A percentile compares a stretch with the other conserved stretches of the same genome.
phyloP scores from a whole-genome alignment of 2,888 invertebrate species.

The Lithophane leautieri region DNA sequence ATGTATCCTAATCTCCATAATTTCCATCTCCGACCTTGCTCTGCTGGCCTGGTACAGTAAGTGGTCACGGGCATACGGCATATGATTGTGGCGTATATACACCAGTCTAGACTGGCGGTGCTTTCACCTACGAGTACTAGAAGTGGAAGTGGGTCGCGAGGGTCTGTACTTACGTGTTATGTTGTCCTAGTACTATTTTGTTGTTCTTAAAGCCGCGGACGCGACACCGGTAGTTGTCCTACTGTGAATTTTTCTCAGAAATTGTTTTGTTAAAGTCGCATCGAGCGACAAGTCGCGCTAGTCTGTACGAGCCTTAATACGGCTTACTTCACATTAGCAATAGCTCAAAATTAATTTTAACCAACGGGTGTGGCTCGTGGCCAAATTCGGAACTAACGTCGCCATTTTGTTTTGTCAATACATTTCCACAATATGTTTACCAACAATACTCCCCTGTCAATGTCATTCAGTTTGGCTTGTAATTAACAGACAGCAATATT shows the following conservation, averaged over 20 bases:
- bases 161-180: slow-evolving; percentile 25
- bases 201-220: neutral
- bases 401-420: neutral
- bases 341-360: neutral
- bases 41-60: slow-evolving; percentile 47
- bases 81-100: slow-evolving; percentile 8
- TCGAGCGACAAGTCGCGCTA: too few species aligned
- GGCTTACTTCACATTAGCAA: neutral
- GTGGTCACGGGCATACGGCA: slow-evolving; percentile 32
- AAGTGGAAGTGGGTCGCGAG: slow-evolving; percentile 49
- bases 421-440: neutral
- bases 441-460: neutral
- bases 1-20: neutral
- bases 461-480: neutral
- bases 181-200: slow-evolving; percentile 35
- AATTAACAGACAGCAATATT: neutral
- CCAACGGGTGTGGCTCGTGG: neutral
- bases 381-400: neutral
- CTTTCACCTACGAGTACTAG: slow-evolving; percentile 41
- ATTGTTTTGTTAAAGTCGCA: too few species aligned
- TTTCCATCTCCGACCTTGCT: slow-evolving; percentile 44
- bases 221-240: too few species aligned
- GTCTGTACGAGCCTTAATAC: too few species aligned
- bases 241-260: too few species aligned
- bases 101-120: slow-evolving; percentile 34